Base-by-base conservation (phyloP, 92 coral and sea anemone species). In the Parazoanthus atlanticus region DNA sequence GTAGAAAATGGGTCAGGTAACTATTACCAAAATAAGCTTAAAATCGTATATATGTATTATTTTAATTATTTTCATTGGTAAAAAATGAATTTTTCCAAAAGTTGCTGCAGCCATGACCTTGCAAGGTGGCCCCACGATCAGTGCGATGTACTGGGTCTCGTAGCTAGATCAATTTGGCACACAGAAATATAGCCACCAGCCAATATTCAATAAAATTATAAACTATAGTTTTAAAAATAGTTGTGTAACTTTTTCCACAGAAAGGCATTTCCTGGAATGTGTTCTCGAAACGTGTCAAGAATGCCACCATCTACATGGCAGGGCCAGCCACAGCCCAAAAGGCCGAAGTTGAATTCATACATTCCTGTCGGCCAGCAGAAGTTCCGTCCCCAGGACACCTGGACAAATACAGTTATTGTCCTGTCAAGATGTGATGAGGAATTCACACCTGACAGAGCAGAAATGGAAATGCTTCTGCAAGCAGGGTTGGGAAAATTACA, bases 401-500 rank as follows among this genome's bases (percentile, higher is more conserved):
- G 96, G 96, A 93, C 96, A 61, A 88, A 93, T 54, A 93, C 91
- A 65, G 67, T 93, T 58, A 86, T 92, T 79, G 88, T 84, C 38
- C 84, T 91, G 85, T 91, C 87, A 69, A 91, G 84, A 80, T 86
- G 92, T 78, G 90, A 91, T 65, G 94, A 93, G 72, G 74, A 83
- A 73, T 12, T 13, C 54, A 93, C 93, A 88, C 95, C 93, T 41
- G 90, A 78, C 82, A 74, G 95, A 26, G 88, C 80, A 85, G 70
- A n/a, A 88, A 91, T 85, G 91, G 95, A 80, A 7, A 34, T 58
- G 21, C 89, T 93, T 47, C 82, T 82, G 88, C 82, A 88, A 74
- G 95, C 95, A 47, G 93, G 93, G 23, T 40, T 93, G 6, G 95
- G 93, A 49, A 93, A 93, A 86, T 91, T 91, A 91, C n/a, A 93